Percentiles rank a stretch among this genome's conserved stretches.
Evolutionary conservation across 2,888 invertebrate species (phyloP).

Genomic region (Philaethria dido): DNA sequence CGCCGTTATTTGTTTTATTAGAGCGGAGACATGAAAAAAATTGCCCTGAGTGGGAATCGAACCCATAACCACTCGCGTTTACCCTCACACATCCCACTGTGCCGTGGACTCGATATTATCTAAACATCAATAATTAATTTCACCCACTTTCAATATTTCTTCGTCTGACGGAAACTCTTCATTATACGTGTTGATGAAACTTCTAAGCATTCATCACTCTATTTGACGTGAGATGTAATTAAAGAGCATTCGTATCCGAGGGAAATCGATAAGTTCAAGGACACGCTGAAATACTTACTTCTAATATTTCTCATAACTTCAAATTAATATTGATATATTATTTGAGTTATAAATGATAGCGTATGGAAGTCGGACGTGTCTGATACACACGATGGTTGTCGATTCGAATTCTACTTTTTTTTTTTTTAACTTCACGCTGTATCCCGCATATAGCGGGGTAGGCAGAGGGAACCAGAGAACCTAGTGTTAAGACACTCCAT

Average conservation of each 20-base stretch:
- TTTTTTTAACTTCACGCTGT: no score
- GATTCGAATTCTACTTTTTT: no score
- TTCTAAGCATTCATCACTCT: conserved; percentile 22
- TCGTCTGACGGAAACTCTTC: not conserved
- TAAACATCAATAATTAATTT: not conserved
- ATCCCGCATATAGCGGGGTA: no score
- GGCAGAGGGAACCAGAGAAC: no score
- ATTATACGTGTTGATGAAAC: conserved; percentile 21
- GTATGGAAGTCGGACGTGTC: no score
- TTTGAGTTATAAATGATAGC: not conserved
- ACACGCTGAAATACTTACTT: conserved; percentile 10
- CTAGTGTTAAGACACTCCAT: no score
- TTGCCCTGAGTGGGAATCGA: no score
- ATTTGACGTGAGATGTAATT: conserved; percentile 28
- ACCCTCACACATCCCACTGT: no score
- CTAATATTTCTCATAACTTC: conserved; percentile 5
- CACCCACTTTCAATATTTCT: conserved; percentile 4
- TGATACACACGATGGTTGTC: no score
- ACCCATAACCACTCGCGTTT: no score
- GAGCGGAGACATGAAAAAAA: no score
- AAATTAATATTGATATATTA: conserved; percentile 10
- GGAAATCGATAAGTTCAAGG: conserved; percentile 38
- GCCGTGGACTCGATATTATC: not conserved
- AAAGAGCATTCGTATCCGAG: conserved; percentile 29
- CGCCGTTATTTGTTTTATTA: no score